Percentiles rank a stretch among this genome's conserved stretches.
Evolutionary conservation across 37 sponge, comb jelly and placozoan species (phyloP).

Genomic region (Ianthella basta): DNA sequence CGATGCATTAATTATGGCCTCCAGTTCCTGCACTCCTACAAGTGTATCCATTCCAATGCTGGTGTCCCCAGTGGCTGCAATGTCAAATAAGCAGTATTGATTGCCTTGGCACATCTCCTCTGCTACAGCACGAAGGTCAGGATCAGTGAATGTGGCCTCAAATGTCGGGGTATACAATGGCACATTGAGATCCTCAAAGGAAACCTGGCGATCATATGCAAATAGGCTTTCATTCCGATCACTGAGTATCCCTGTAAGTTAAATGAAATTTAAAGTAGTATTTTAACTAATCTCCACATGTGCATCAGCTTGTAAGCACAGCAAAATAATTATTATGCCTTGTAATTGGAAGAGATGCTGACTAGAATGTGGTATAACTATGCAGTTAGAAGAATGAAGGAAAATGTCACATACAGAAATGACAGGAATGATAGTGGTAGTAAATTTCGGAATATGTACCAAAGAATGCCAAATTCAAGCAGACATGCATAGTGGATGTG

Average conservation of each 20-base stretch:
- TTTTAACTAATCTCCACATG: too few relatives aligned
- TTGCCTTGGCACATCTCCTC: conserved; percentile 43
- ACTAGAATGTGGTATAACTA: too few relatives aligned
- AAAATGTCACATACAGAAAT: too few relatives aligned
- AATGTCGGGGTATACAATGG: conserved; percentile 52
- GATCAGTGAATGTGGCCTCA: conserved; percentile 43
- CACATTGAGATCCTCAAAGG: conserved; percentile 36
- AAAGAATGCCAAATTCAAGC: too few relatives aligned
- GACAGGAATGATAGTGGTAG: too few relatives aligned
- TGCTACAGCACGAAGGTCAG: conserved; percentile 39
- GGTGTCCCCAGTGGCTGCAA: conserved; percentile 47
- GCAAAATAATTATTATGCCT: too few relatives aligned
- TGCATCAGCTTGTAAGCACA: too few relatives aligned
- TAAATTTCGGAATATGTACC: too few relatives aligned
- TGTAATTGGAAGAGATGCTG: too few relatives aligned
- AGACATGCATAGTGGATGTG: too few relatives aligned
- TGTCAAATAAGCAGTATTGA: conserved; percentile 54
- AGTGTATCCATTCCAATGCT: conserved; percentile 55
- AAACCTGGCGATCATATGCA: conserved; percentile 30
- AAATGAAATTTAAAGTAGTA: neutral
- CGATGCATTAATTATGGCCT: conserved; percentile 32
- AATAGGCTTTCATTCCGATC: conserved; percentile 44
- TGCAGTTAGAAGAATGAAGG: too few relatives aligned
- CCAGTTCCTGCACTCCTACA: conserved; percentile 17
- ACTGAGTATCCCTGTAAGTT: conserved; percentile 56